A percentile compares a stretch with the other conserved stretches of the same genome.
Conservation (phyloP, 2,797 vertebrate genomes). For the Rachycentron canadum region DNA sequence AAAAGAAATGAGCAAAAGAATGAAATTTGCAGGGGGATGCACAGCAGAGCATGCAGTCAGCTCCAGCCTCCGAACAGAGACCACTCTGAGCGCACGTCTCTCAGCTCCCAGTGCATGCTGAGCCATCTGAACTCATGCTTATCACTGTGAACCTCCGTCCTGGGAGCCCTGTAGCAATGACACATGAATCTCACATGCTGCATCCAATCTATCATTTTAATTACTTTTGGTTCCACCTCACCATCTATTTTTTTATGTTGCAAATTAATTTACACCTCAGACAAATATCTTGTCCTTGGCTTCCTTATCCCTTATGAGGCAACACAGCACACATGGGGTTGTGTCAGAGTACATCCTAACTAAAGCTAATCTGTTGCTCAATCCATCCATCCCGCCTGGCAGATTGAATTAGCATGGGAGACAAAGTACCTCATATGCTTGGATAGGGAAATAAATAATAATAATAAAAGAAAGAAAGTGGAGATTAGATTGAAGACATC, state of each 20-base stretch:
- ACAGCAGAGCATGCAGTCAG: not conserved
- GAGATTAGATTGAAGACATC: constrained; percentile 64
- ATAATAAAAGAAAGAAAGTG: constrained; percentile 55
- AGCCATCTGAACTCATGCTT: constrained; percentile 66
- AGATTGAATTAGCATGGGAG: constrained; percentile 66
- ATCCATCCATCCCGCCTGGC: constrained; percentile 60
- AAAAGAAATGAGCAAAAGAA: not conserved
- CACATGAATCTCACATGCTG: constrained; percentile 75
- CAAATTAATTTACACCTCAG: constrained; percentile 83
- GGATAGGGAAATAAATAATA: constrained; percentile 68
- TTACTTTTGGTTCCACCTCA: constrained; percentile 83
- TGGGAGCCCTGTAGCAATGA: constrained; percentile 63
- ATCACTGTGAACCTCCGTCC: constrained; percentile 56
- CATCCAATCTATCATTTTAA: constrained; percentile 87
- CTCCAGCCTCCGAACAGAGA: constrained; percentile 47
- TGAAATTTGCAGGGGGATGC: not conserved
- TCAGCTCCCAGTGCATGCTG: constrained; percentile 51
- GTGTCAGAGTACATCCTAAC: constrained; percentile 48
- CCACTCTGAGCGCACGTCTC: constrained; percentile 17
- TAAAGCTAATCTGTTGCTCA: constrained; percentile 65
- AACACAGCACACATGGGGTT: constrained; percentile 24
- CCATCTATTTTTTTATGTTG: constrained; percentile 76
- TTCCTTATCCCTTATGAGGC: constrained; percentile 66
- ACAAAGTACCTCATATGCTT: constrained; percentile 60
- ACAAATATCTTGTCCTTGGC: constrained; percentile 82